Base-by-base conservation (phyloP, 2,888 invertebrate genomes). In the Drosophila barbarae region DNA sequence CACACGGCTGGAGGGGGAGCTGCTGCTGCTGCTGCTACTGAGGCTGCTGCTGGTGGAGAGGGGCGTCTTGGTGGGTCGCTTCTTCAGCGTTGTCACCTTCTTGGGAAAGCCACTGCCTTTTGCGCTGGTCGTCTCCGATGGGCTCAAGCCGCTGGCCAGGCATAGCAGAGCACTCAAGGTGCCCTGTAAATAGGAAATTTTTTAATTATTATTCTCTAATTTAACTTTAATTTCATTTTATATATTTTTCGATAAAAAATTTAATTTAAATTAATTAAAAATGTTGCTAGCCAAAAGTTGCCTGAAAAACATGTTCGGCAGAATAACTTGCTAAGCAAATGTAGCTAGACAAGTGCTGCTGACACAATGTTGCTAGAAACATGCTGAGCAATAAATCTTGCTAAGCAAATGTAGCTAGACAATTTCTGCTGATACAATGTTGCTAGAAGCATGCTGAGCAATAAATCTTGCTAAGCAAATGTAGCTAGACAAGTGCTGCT, bases 1-100 rank as follows among this genome's bases (percentile, higher is more conserved):
- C 4, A 66, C 26, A 18, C 55, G 47, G 26, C 18, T 59, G 5
- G 64, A 3, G 3, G 46, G 44, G 13, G 32, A 44, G 68, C 36
- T 49, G 28, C 65, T 53, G 21, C 60, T 53, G 21, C 60, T 18
- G 18, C 18, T 18, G 18, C 18, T 18, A 55, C 68, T 60, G 12
- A 10, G 18, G 67, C 52, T 5, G 61, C 52, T 5, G 61, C 23
- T 0, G 66, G 63, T 13, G 32, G 46, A 9, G 36, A 65, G 59
- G 12, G 86, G 79, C 4, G 82, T 70, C 70, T 89, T 84, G 13
- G 81, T 79, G 54, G 77, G 83, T 47, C 81, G 79, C 59, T 89
- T 89, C 46, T 89, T 88, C 2, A 79, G 66, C 0, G 86, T 84
- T 35, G 78, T 86, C 12, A 86, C 88, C 69, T 89, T 89, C 50